These are phyloP conservation scores for Neoascia interrupta DNA, from an alignment of 2,888 invertebrate species.

Conservation along the genomic window DNA sequence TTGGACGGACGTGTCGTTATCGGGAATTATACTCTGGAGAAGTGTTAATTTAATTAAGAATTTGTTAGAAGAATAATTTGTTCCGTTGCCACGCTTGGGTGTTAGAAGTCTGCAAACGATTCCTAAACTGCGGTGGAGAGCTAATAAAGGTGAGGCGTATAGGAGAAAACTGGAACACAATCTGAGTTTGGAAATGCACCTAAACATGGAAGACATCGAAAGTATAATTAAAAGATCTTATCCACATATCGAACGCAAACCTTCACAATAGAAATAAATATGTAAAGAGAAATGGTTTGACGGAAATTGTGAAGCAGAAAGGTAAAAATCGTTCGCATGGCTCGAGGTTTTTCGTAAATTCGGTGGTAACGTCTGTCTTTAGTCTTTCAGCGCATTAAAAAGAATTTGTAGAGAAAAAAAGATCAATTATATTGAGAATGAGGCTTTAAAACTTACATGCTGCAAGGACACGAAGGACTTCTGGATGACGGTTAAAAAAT, in stretches of 20 bases:
- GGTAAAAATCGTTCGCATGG: too few species aligned
- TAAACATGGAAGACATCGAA: background rate
- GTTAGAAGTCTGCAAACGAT: background rate
- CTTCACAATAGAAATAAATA: too few species aligned
- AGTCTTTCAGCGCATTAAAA: background rate
- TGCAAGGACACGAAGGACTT: background rate
- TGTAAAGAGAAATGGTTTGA: conserved; percentile 2
- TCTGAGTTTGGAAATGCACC: too few species aligned
- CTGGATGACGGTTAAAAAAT: background rate
- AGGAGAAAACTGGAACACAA: background rate
- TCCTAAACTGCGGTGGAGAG: background rate
- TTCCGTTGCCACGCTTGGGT: background rate
- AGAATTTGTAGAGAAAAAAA: background rate
- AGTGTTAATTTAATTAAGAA: too few species aligned
- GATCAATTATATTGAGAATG: too few species aligned
- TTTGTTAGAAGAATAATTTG: too few species aligned
- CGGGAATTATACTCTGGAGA: too few species aligned
- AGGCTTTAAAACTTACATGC: too few species aligned
- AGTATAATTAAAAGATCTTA: background rate
- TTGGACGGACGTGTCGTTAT: too few species aligned
- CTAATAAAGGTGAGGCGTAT: background rate
- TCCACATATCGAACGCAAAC: too few species aligned
- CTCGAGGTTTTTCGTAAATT: conserved; percentile 13
- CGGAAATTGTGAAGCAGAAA: too few species aligned
- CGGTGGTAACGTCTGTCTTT: background rate